A percentile compares a stretch with the other conserved stretches of the same genome.
Evolutionary conservation across 92 coral and sea anemone genomes (phyloP).

Genomic region (Zoanthus sociatus): DNA sequence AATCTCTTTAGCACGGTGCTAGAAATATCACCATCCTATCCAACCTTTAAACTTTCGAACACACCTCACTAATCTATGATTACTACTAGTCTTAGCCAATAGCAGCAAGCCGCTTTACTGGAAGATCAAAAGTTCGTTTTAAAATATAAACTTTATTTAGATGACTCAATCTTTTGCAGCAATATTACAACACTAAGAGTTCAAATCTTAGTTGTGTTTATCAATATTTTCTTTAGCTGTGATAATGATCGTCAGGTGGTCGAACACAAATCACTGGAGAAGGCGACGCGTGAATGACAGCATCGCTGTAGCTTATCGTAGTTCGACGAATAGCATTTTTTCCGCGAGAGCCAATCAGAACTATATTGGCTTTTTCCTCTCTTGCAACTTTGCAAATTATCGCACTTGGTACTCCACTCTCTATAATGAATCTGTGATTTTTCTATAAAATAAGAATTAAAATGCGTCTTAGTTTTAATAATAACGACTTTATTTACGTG

Average conservation of each 20-base stretch:
- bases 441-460: background rate
- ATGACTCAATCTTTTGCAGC: background rate
- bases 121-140: too few relatives aligned
- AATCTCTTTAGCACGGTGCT: too few relatives aligned
- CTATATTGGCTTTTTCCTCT: constrained; percentile 22
- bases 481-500: too few relatives aligned
- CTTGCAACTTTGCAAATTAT: constrained; percentile 40
- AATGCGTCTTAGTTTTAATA: too few relatives aligned
- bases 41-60: too few relatives aligned
- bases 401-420: constrained; percentile 29
- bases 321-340: constrained; percentile 19
- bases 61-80: too few relatives aligned
- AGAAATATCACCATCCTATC: too few relatives aligned
- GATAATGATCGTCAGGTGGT: constrained; percentile 35
- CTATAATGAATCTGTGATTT: constrained; percentile 18
- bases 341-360: constrained; percentile 35
- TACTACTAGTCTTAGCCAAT: too few relatives aligned
- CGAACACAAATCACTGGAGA: constrained; percentile 18
- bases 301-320: constrained; percentile 30
- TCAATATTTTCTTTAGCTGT: background rate
- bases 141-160: too few relatives aligned
- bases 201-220: background rate
- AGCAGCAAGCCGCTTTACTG: too few relatives aligned
- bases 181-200: background rate
- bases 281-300: constrained; percentile 17